Conservation (phyloP, 2,113 vertebrate species). For the Eurypyga helias region DNA sequence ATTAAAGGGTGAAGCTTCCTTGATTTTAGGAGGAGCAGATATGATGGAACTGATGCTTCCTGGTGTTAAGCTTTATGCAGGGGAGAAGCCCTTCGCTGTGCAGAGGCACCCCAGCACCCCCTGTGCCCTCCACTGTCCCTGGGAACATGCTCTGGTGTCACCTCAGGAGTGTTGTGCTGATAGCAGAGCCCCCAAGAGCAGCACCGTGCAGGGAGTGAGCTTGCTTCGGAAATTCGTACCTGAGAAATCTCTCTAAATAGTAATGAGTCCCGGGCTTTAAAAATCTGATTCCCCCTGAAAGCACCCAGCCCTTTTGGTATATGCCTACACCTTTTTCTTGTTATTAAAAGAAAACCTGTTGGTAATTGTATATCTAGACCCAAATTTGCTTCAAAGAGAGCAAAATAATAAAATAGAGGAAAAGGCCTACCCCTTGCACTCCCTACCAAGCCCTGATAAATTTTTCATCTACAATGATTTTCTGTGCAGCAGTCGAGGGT, state of each 20-base stretch:
- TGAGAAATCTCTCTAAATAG: background rate
- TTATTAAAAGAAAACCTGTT: background rate
- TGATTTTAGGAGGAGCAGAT: background rate
- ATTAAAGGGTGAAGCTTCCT: background rate
- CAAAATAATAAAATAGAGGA: background rate
- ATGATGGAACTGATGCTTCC: fast-evolving
- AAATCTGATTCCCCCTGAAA: background rate
- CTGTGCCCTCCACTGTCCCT: background rate
- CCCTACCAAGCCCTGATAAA: background rate
- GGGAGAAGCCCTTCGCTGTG: background rate
- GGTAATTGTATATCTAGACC: background rate
- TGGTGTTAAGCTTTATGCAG: fast-evolving
- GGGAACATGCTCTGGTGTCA: background rate
- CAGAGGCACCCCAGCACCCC: background rate
- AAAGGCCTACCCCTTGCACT: background rate
- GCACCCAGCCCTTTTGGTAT: background rate
- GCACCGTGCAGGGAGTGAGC: fast-evolving
- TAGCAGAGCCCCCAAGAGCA: background rate
- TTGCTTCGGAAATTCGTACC: background rate
- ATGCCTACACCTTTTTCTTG: fast-evolving
- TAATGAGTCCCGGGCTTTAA: background rate
- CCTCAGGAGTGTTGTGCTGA: background rate
- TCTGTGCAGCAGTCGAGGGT: background rate
- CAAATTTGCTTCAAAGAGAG: background rate
- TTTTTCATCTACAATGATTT: slow-evolving; percentile 45